Evolutionary conservation across 2,888 invertebrate genomes (phyloP).

Genomic region (Anthophora plumipes): DNA sequence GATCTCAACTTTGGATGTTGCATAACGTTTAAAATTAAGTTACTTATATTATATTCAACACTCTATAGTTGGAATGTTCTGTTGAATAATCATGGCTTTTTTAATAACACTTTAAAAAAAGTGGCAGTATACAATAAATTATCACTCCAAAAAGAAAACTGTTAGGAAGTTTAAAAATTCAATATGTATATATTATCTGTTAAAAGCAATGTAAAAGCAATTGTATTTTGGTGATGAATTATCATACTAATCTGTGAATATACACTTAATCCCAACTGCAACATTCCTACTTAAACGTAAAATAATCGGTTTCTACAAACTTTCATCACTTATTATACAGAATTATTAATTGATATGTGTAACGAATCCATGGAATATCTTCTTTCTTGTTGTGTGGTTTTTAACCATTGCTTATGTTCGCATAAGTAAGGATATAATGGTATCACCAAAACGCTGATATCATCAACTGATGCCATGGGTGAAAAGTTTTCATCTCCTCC

Average conservation of each 20-base stretch:
- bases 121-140: slow-evolving; percentile 65
- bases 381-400: slow-evolving; percentile 79
- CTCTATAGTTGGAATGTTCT: slow-evolving; percentile 65
- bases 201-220: slow-evolving; percentile 58
- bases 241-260: slow-evolving; percentile 42
- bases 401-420: slow-evolving; percentile 87
- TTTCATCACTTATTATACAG: slow-evolving; percentile 48
- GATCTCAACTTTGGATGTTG: slow-evolving; percentile 44
- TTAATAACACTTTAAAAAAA: slow-evolving; percentile 41
- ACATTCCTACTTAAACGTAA: slow-evolving; percentile 46
- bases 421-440: slow-evolving; percentile 90
- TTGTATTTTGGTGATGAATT: slow-evolving; percentile 19
- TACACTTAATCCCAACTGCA: slow-evolving; percentile 33
- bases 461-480: slow-evolving; percentile 91
- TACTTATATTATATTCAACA: slow-evolving; percentile 48
- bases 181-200: slow-evolving; percentile 35
- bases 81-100: slow-evolving; percentile 57
- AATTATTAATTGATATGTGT: slow-evolving; percentile 66
- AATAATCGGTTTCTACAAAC: slow-evolving; percentile 21
- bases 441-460: slow-evolving; percentile 93
- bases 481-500: slow-evolving; percentile 70
- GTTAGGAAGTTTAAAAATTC: slow-evolving; percentile 36
- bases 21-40: slow-evolving; percentile 44
- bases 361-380: slow-evolving; percentile 72
- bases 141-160: slow-evolving; percentile 44